These are phyloP conservation scores for Rhyzopertha dominica DNA, from an alignment of 1,140 invertebrate genomes.

Conservation along the genomic window DNA sequence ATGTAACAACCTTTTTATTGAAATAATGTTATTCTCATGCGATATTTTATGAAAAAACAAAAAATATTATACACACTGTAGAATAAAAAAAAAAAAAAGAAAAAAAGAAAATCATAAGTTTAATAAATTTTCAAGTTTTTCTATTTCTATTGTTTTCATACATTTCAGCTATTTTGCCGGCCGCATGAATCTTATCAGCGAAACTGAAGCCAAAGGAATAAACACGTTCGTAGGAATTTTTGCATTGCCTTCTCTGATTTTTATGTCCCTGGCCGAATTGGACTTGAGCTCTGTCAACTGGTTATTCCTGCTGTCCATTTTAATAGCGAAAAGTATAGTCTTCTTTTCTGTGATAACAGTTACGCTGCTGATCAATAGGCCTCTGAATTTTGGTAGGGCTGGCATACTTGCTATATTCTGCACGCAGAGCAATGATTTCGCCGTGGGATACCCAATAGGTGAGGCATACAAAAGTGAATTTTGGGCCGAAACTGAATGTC, in stretches of 20 bases:
- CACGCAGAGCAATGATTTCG: constrained; percentile 98
- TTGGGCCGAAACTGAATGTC: too few species aligned
- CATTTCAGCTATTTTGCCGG: constrained; percentile 81
- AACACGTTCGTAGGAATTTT: constrained; percentile 92
- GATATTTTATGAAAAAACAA: too few species aligned
- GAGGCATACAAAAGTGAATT: constrained; percentile 49
- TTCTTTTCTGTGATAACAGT: constrained; percentile 79
- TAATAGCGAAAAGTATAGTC: constrained; percentile 79
- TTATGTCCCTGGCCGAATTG: constrained; percentile 80
- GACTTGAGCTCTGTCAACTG: constrained; percentile 83
- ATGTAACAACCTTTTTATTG: too few species aligned
- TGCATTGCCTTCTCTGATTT: constrained; percentile 86
- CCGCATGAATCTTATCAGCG: constrained; percentile 74
- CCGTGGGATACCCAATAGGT: constrained; percentile 94
- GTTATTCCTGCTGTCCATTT: constrained; percentile 80
- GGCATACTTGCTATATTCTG: constrained; percentile 93
- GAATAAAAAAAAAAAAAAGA: too few species aligned
- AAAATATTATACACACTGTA: too few species aligned
- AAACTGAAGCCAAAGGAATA: constrained; percentile 83
- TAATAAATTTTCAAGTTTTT: too few species aligned
- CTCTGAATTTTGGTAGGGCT: constrained; percentile 74
- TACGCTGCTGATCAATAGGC: constrained; percentile 72
- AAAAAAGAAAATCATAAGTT: too few species aligned
- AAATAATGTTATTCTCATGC: too few species aligned
- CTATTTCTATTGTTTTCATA: constrained; percentile 16